A percentile compares a stretch with the other conserved stretches of the same genome.
phyloP scores from a whole-genome alignment of 2,888 invertebrate species.

The Brachypalpus laphriformis region DNA sequence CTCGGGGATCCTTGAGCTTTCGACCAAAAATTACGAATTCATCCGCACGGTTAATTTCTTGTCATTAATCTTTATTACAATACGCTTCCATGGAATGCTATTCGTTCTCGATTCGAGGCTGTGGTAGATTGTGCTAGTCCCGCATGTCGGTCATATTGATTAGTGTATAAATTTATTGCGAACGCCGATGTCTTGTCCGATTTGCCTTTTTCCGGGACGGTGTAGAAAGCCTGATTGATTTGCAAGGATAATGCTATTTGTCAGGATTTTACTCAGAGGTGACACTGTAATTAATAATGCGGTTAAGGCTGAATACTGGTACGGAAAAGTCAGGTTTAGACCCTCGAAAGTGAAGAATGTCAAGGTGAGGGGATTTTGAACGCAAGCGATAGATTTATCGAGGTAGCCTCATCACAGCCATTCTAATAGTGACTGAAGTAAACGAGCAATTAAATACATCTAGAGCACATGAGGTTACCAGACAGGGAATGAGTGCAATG shows the following conservation, averaged over 20 bases:
- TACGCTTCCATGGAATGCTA: neutral
- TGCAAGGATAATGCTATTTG: neutral
- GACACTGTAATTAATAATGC: no score
- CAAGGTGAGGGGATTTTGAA: no score
- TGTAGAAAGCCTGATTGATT: neutral
- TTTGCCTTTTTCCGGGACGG: neutral
- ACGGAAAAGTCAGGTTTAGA: no score
- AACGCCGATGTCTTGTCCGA: neutral
- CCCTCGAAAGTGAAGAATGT: no score
- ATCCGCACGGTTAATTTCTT: constrained; percentile 58
- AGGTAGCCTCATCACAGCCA: no score
- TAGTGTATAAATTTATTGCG: neutral
- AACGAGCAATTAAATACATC: no score
- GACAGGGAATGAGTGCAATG: no score
- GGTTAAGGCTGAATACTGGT: no score
- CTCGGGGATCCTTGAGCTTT: constrained; percentile 14
- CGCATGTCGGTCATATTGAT: constrained; percentile 4
- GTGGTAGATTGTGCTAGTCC: neutral
- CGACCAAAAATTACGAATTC: constrained; percentile 41
- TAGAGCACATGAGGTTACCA: no score
- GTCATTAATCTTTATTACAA: constrained; percentile 49
- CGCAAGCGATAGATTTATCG: no score
- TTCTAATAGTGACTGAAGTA: no score
- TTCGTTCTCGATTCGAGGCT: neutral
- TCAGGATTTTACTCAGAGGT: neutral